Percentiles rank a stretch among this genome's conserved stretches.
Evolutionary conservation across 2,888 invertebrate genomes (phyloP).

Genomic region (Heliconius sara): DNA sequence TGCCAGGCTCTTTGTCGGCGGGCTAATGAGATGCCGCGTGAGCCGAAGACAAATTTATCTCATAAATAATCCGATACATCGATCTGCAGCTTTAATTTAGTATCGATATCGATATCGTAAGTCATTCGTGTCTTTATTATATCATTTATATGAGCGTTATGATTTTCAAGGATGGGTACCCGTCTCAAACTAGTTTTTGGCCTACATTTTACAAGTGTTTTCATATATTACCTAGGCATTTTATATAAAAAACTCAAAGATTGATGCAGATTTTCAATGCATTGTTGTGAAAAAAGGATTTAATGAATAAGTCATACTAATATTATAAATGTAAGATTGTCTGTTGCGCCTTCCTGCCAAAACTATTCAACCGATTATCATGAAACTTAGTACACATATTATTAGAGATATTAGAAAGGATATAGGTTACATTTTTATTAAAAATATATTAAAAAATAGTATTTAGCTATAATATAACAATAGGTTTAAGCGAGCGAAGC

Average conservation of each 20-base stretch:
- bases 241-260: background rate
- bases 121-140: slow-evolving; percentile 73
- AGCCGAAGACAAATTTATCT: slow-evolving; percentile 77
- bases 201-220: background rate
- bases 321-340: too few species aligned
- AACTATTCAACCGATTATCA: too few species aligned
- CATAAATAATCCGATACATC: slow-evolving; percentile 79
- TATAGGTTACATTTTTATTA: too few species aligned
- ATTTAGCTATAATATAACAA: background rate
- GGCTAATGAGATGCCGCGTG: slow-evolving; percentile 73
- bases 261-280: background rate
- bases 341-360: too few species aligned
- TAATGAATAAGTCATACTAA: background rate
- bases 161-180: slow-evolving; percentile 34
- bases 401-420: too few species aligned
- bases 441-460: too few species aligned
- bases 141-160: slow-evolving; percentile 55
- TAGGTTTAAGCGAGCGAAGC: too few species aligned
- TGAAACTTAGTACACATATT: too few species aligned
- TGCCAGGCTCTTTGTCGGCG: slow-evolving; percentile 74
- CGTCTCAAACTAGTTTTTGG: slow-evolving; percentile 24
- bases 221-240: background rate
- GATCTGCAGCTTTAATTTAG: slow-evolving; percentile 77
- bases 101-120: slow-evolving; percentile 73
- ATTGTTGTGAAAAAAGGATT: background rate